Percentiles rank a stretch among this genome's conserved stretches.
phyloP scores from a whole-genome alignment of 2,797 vertebrate genomes.

The Mormyrus proboscirostris region DNA sequence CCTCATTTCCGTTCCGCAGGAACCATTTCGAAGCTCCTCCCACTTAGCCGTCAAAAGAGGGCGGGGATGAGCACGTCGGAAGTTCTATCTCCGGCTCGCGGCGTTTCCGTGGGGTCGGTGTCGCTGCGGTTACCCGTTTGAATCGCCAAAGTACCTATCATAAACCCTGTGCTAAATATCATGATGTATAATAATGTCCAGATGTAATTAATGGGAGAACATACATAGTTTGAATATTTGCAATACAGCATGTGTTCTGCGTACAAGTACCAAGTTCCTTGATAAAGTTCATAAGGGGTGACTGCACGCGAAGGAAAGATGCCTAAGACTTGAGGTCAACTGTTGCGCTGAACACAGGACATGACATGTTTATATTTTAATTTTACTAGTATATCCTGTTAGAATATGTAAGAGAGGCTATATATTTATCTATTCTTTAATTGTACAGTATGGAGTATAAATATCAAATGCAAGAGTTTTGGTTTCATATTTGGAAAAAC shows the following conservation, averaged over 20 bases:
- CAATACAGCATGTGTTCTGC: not conserved
- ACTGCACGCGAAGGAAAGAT: not conserved
- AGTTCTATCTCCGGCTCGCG: constrained; percentile 26
- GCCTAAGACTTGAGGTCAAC: not conserved
- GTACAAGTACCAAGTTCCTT: not conserved
- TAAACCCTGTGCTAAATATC: not conserved
- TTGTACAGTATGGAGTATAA: not conserved
- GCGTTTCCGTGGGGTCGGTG: not conserved
- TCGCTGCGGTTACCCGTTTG: not conserved
- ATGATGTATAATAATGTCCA: not conserved
- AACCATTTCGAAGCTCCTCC: constrained; percentile 15
- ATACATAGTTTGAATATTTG: not conserved
- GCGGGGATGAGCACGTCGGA: not conserved
- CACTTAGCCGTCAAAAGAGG: constrained; percentile 21
- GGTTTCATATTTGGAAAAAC: not conserved
- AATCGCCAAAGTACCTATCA: not conserved
- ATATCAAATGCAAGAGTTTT: not conserved
- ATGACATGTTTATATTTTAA: not conserved
- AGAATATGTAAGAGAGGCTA: not conserved
- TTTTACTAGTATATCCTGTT: not conserved
- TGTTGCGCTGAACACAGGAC: not conserved
- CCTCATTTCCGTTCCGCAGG: constrained; percentile 43
- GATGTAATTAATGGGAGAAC: not conserved
- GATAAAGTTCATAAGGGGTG: not conserved
- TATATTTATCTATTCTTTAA: not conserved